Evolutionary conservation across 2,113 vertebrate genomes (phyloP).

Genomic region (Thalassarche chlororhynchos): DNA sequence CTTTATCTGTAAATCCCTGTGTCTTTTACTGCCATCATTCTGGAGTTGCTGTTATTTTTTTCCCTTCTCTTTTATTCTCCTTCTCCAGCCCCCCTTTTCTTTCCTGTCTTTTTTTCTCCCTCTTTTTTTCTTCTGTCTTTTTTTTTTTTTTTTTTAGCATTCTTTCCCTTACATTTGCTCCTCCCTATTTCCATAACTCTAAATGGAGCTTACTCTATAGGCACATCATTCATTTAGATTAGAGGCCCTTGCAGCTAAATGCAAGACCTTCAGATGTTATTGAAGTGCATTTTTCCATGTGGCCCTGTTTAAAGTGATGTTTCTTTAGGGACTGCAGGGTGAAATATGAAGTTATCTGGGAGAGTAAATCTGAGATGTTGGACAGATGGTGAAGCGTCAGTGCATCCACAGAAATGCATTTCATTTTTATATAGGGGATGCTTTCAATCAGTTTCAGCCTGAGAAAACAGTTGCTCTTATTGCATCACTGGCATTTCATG

Average conservation of each 20-base stretch:
- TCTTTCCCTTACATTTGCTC: constrained; percentile 48
- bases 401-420: constrained; percentile 78
- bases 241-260: constrained; percentile 72
- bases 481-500: constrained; percentile 16
- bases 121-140: background rate
- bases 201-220: constrained; percentile 61
- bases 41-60: background rate
- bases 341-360: constrained; percentile 86
- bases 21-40: constrained; percentile 64
- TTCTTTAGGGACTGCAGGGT: constrained; percentile 78
- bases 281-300: constrained; percentile 80
- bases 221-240: constrained; percentile 78
- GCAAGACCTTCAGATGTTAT: constrained; percentile 86
- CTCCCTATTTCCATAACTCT: constrained; percentile 73
- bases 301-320: constrained; percentile 78
- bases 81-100: background rate
- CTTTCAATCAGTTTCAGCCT: constrained; percentile 69
- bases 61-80: background rate
- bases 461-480: constrained; percentile 67
- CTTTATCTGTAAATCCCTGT: constrained; percentile 73
- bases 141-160: background rate
- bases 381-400: constrained; percentile 83
- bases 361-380: constrained; percentile 84
- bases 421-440: constrained; percentile 80
- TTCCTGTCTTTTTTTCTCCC: background rate